Evolutionary conservation across 2,797 vertebrate species (phyloP).

Genomic region (Sebastes variabilis): DNA sequence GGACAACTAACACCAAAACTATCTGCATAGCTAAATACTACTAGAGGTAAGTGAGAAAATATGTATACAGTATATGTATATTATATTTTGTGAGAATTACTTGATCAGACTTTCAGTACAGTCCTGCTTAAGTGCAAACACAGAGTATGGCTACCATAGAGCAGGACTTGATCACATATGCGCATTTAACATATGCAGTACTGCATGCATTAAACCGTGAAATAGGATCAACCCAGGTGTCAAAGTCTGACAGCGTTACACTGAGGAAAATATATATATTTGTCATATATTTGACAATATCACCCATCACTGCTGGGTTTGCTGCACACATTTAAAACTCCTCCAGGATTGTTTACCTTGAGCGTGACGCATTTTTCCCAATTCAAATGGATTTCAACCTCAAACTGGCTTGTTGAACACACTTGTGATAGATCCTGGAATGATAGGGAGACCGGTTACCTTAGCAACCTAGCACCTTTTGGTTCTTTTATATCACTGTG

Average conservation of each 20-base stretch:
- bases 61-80: background rate
- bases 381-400: slow-evolving; percentile 41
- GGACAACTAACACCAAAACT: background rate
- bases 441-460: slow-evolving; percentile 66
- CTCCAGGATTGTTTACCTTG: slow-evolving; percentile 4
- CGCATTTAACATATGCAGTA: background rate
- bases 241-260: background rate
- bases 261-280: background rate
- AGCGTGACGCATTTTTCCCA: background rate
- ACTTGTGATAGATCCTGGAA: slow-evolving; percentile 43
- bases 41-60: background rate
- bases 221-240: background rate
- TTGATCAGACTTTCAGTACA: background rate
- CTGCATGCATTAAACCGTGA: background rate
- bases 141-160: background rate
- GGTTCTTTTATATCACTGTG: slow-evolving; percentile 42
- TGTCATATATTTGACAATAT: background rate
- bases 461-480: slow-evolving; percentile 70
- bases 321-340: slow-evolving; percentile 10
- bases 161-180: background rate
- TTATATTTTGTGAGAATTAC: background rate
- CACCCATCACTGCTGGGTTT: background rate
- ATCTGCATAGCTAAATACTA: background rate
- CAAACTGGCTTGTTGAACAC: slow-evolving; percentile 48
- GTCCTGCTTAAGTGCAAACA: background rate